Evolutionary conservation across 64 coral and sea anemone genomes (phyloP).

Genomic region (Porites australiensis): DNA sequence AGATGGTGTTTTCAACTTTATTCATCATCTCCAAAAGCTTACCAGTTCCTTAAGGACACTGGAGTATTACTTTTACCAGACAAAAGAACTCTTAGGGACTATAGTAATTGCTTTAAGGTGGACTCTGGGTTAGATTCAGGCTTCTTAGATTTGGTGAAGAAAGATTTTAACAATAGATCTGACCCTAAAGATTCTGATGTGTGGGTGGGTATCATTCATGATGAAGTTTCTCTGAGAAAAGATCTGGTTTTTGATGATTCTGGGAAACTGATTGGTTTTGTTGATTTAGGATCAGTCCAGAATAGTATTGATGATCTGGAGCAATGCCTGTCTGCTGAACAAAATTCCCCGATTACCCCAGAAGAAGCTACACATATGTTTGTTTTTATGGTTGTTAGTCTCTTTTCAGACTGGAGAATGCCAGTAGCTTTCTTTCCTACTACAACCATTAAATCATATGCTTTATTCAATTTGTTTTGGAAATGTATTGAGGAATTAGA

Average conservation of each 20-base stretch:
- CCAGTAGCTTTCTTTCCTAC: constrained; percentile 49
- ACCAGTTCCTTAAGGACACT: constrained; percentile 54
- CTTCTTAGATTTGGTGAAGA: constrained; percentile 58
- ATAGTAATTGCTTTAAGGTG: constrained; percentile 63
- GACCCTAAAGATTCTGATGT: neutral
- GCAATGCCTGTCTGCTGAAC: neutral
- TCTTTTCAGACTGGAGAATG: constrained; percentile 69
- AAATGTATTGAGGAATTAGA: constrained; percentile 31
- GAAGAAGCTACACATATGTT: constrained; percentile 67
- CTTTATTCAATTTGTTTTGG: constrained; percentile 22
- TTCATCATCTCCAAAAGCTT: constrained; percentile 45
- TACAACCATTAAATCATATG: constrained; percentile 39
- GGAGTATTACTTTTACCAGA: constrained; percentile 46
- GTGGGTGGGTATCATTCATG: constrained; percentile 52
- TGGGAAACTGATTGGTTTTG: constrained; percentile 55
- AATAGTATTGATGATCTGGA: constrained; percentile 49
- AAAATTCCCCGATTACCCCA: constrained; percentile 2
- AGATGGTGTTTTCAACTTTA: constrained; percentile 68
- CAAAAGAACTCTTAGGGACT: constrained; percentile 60
- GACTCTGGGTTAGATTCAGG: constrained; percentile 33
- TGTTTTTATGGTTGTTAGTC: constrained; percentile 64
- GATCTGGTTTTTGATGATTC: constrained; percentile 48
- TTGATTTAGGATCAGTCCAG: constrained; percentile 35
- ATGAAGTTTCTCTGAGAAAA: constrained; percentile 54
- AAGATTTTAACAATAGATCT: constrained; percentile 42